These are phyloP conservation scores for Prorops nasuta DNA, from an alignment of 1,140 invertebrate species.

Conservation along the genomic window DNA sequence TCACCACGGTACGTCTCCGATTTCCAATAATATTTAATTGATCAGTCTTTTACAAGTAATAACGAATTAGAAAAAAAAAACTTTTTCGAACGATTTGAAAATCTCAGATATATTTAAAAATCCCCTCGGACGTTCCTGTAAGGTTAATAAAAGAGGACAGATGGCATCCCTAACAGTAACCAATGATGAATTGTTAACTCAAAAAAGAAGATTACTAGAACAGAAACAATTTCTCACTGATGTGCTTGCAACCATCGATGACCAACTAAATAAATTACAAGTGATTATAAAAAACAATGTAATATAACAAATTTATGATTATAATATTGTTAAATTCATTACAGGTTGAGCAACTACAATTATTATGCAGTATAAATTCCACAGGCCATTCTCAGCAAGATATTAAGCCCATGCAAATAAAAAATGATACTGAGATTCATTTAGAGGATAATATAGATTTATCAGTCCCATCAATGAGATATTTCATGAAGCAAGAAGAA, in stretches of 20 bases:
- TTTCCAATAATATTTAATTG: too few species aligned
- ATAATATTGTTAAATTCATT: too few species aligned
- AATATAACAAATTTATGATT: too few species aligned
- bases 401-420: background rate
- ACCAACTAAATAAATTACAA: slow-evolving; percentile 23
- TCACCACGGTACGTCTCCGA: too few species aligned
- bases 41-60: too few species aligned
- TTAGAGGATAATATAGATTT: slow-evolving; percentile 16
- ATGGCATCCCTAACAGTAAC: too few species aligned
- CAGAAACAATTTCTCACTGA: slow-evolving; percentile 38
- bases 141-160: too few species aligned
- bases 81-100: too few species aligned
- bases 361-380: slow-evolving; percentile 26
- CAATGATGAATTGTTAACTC: background rate
- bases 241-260: slow-evolving; percentile 36
- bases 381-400: background rate
- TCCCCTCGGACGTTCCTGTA: too few species aligned
- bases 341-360: slow-evolving; percentile 46
- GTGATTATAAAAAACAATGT: slow-evolving; percentile 7
- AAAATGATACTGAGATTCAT: background rate
- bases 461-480: slow-evolving; percentile 5
- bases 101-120: too few species aligned
- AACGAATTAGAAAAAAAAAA: too few species aligned
- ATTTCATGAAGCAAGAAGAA: too few species aligned
- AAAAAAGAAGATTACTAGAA: background rate